Evolutionary conservation across 2,888 invertebrate genomes (phyloP), one percentile per base, ranked within the genome.

Genomic region (Sarcophaga rosellei): DNA sequence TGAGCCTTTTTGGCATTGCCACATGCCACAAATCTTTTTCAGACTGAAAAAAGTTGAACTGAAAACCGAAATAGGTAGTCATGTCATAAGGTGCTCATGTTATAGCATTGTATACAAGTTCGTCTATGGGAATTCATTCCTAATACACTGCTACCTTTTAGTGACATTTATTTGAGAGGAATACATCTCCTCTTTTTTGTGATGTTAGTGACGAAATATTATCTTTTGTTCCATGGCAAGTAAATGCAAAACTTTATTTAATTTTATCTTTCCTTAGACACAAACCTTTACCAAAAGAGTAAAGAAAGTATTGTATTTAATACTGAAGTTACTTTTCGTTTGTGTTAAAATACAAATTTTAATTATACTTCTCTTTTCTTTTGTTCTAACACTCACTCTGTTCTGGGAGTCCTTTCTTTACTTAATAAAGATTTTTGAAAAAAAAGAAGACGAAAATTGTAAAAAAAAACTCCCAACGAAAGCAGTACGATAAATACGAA

Each of bases 271-370:
- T 57, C 20, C 70, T 25, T 59, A 10, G 59, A 57, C 35, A 59
- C 53, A 47, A 69, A 69, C 53, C 47, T 69, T 68, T 68, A 20
- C 12, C 44, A 35, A 44, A 35, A 8, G n/a, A n/a, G n/a, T n/a
- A n/a, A n/a, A n/a, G 35, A 35, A 66, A 68, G 12, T 44, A 45
- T 25, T 44, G 57, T 59, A 17, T 57, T 72, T 35, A 69, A 69
- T 69, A 25, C 72, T 17, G 10, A 15, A 62, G 44, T 62, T 73
- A 73, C 73, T 73, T 62, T 62, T 21, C n/a, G 62, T 73, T 45
- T 44, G 47, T 45, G 15, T 62, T 62, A 23, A 53, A 73, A 75
- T 75, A 75, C n/a, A 65, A 47, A 63, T 75, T 75, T 75, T 75
- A 65, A 35, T 65, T 65, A 75, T 63, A 35, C 53, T 53, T 47